Evolutionary conservation across 37 sponge, comb jelly and placozoan species (phyloP).

Genomic region (Chondrosia reniformis): DNA sequence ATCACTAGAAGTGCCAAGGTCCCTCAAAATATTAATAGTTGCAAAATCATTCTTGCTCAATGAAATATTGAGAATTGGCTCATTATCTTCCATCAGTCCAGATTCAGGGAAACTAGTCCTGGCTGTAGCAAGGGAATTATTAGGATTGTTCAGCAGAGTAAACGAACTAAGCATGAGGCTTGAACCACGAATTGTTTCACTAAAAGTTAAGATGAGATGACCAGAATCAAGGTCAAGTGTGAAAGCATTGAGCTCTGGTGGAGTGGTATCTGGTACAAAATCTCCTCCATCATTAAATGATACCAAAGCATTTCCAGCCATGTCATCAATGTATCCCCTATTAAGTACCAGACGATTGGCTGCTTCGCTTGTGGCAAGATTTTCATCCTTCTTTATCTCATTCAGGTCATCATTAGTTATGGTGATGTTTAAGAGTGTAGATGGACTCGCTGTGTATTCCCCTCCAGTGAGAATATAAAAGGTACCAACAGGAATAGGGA

Average conservation of each 20-base stretch:
- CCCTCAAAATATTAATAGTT: constrained; percentile 34
- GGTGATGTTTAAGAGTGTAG: constrained; percentile 21
- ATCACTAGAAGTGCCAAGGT: constrained; percentile 17
- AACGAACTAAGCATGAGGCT: constrained; percentile 6
- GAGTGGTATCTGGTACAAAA: constrained; percentile 19
- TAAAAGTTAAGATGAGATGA: constrained; percentile 16
- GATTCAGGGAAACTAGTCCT: neutral
- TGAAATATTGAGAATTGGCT: constrained; percentile 21
- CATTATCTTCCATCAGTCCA: neutral
- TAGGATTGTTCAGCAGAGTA: constrained; percentile 20
- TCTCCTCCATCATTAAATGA: neutral
- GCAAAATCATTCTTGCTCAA: constrained; percentile 54
- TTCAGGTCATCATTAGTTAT: constrained; percentile 60
- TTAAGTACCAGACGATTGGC: neutral
- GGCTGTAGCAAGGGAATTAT: neutral
- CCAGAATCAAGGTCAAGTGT: constrained; percentile 30
- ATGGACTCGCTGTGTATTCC: neutral
- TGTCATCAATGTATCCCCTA: constrained; percentile 14
- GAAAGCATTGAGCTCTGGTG: constrained; percentile 10
- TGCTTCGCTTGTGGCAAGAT: neutral
- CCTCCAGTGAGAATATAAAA: constrained; percentile 47
- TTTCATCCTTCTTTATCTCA: constrained; percentile 38
- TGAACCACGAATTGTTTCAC: constrained; percentile 20
- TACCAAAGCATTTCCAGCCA: constrained; percentile 2
- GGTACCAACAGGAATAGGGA: neutral